Percentiles rank a stretch among this genome's conserved stretches.
Evolutionary conservation across 2,888 invertebrate species (phyloP).

Genomic region (Ypsolopha sequella): DNA sequence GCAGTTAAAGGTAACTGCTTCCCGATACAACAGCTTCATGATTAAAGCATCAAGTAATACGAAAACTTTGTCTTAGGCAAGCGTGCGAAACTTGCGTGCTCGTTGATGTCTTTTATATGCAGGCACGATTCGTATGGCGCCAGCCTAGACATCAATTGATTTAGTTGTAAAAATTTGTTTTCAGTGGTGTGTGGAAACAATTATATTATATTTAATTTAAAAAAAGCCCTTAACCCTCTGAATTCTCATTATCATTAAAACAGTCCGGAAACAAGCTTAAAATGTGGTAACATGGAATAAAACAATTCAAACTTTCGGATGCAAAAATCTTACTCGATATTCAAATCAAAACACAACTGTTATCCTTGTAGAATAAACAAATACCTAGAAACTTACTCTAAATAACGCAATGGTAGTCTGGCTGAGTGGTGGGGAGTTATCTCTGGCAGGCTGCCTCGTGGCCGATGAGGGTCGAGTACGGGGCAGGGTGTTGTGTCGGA

Average conservation of each 20-base stretch:
- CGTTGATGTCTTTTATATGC: conserved; percentile 11
- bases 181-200: too few species aligned
- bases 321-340: too few species aligned
- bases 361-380: not conserved
- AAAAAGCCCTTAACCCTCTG: too few species aligned
- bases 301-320: too few species aligned
- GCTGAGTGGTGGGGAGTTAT: conserved; percentile 25
- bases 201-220: too few species aligned
- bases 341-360: too few species aligned
- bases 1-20: conserved; percentile 1
- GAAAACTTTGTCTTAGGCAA: not conserved
- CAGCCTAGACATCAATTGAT: too few species aligned
- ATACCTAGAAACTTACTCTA: conserved; percentile 45
- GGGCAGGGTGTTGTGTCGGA: conserved; percentile 58
- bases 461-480: conserved; percentile 44
- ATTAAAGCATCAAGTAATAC: not conserved
- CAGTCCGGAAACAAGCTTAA: too few species aligned
- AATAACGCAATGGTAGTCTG: conserved; percentile 50
- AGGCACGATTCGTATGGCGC: not conserved
- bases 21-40: not conserved
- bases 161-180: too few species aligned
- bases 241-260: too few species aligned
- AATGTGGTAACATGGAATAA: too few species aligned
- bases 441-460: conserved; percentile 24
- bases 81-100: not conserved